phyloP scores from a whole-genome alignment of 1,140 invertebrate species.

The Rhagoletis zephyria region DNA sequence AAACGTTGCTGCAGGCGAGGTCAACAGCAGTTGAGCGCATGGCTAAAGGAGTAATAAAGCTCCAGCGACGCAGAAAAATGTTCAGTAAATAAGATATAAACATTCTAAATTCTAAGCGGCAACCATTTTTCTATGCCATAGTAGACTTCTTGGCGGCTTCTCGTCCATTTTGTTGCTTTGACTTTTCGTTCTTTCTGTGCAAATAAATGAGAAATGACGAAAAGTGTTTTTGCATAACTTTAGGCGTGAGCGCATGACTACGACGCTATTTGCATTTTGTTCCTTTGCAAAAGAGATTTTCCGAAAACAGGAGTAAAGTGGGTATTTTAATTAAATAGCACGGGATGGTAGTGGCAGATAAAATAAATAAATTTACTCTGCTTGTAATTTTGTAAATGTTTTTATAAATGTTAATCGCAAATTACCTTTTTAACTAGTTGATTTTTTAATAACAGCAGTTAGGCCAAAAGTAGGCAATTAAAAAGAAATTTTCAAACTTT shows the following conservation, averaged over 20 bases:
- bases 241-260: neutral
- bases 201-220: neutral
- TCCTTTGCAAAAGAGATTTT: neutral
- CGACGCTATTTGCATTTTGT: neutral
- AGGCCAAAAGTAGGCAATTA: too few species aligned
- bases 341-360: too few species aligned
- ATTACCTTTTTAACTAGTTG: too few species aligned
- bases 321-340: conserved; percentile 29
- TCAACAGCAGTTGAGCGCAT: neutral
- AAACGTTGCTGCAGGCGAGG: conserved; percentile 29
- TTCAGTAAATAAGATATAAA: conserved; percentile 23
- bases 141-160: neutral
- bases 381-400: too few species aligned
- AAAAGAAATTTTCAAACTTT: too few species aligned
- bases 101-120: conserved; percentile 40
- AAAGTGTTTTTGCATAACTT: conserved; percentile 25
- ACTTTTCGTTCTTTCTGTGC: neutral
- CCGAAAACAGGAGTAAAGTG: conserved; percentile 5
- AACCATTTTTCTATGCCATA: neutral
- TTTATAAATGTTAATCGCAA: too few species aligned
- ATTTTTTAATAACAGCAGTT: too few species aligned
- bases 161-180: neutral
- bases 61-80: neutral
- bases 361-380: too few species aligned
- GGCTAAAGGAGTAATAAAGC: neutral